Evolutionary conservation across 2,797 vertebrate species (phyloP), one percentile per base, ranked within the genome.

Genomic region (Sus cebifrons): DNA sequence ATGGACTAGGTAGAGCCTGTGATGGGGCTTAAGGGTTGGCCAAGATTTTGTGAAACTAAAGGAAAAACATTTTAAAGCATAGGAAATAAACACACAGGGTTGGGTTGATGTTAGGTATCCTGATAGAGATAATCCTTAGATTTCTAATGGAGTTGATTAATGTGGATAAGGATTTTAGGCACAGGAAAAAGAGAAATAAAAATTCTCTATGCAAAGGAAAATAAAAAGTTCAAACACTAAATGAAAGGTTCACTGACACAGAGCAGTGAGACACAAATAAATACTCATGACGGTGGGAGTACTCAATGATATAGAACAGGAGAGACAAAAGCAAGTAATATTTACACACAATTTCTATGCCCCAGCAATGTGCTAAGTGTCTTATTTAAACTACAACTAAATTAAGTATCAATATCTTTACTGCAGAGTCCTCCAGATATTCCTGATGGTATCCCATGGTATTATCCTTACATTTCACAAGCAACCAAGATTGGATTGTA

Each of bases 141-240:
- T 70, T 89, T 70, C 60, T 77, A 86, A 95, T 73, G 18, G 2
- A 49, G 32, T 54, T 89, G 36, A 96, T 58, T 92, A 89, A 82
- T 79, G 15, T 36, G 17, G 49, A 60, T 62, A 70, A 79, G 17
- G 49, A 70, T 92, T 83, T 90, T 78, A 60, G 36, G 20, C 25
- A 89, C 7, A 95, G 4, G 36, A 18, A 89, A 11, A n/a, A 73
- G 36, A 86, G 1, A 10, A 92, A 78, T 70, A 75, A 89, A 40
- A 77, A 8, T 86, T 79, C n/a, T 86, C 60, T 82, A n/a, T 85
- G 25, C 20, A 70, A 64, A 89, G 62, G 58, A 74, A 92, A 75
- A 62, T 29, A 52, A 74, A 68, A 81, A 87, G 8, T 40, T 44
- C 32, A 71, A 83, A 94, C 36, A 67, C 5, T 75, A 70, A 89